These are phyloP conservation scores for Pseudotriccus pelzelni DNA, from an alignment of 2,797 vertebrate genomes.

Conservation along the genomic window DNA sequence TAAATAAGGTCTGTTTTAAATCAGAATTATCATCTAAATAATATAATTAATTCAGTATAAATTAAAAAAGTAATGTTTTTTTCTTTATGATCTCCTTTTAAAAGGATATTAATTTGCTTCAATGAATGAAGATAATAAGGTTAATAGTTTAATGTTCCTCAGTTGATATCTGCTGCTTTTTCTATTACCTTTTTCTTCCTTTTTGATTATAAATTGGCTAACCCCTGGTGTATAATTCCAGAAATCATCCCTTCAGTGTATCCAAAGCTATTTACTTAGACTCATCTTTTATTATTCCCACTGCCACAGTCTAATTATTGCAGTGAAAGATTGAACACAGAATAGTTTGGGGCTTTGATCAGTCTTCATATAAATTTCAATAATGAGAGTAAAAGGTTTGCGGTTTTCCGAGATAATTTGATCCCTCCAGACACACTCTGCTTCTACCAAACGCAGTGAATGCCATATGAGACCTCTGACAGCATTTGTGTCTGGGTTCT, in stretches of 20 bases:
- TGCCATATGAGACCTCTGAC: constrained; percentile 20
- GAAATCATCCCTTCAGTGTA: constrained; percentile 61
- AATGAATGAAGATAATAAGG: constrained; percentile 67
- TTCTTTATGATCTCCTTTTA: constrained; percentile 48
- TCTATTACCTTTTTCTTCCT: constrained; percentile 59
- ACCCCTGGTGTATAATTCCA: constrained; percentile 58
- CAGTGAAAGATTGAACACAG: constrained; percentile 68
- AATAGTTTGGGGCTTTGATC: constrained; percentile 66
- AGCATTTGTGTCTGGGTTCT: constrained; percentile 7
- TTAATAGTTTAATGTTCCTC: constrained; percentile 67
- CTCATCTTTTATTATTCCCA: constrained; percentile 70
- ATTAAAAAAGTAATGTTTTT: constrained; percentile 43
- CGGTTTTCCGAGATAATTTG: constrained; percentile 75
- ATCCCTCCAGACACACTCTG: constrained; percentile 76
- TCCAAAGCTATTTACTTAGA: constrained; percentile 67
- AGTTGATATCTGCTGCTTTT: constrained; percentile 57
- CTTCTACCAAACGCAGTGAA: constrained; percentile 1
- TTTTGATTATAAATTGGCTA: constrained; percentile 70
- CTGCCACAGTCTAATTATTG: constrained; percentile 71
- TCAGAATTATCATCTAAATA: constrained; percentile 36
- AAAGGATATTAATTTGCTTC: constrained; percentile 61
- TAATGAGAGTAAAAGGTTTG: constrained; percentile 65
- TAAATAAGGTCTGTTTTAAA: constrained; percentile 14
- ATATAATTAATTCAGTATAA: constrained; percentile 37
- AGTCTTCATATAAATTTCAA: constrained; percentile 67